Conservation (phyloP, 2,113 vertebrate species). For the Trachemys scripta region DNA sequence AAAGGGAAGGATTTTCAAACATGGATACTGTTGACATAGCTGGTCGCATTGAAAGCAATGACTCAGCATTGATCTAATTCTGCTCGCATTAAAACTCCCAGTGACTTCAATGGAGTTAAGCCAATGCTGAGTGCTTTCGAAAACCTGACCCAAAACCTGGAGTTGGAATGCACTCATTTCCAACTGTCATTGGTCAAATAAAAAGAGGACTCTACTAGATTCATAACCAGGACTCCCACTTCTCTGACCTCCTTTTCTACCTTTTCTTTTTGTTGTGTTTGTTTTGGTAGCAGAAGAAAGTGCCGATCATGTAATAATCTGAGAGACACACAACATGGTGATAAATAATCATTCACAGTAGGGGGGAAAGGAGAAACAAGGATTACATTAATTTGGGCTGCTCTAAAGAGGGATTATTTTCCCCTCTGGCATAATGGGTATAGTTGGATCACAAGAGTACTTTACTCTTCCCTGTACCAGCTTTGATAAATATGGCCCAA, state of each 20-base stretch:
- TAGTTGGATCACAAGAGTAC: not conserved
- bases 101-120: not conserved
- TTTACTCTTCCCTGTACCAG: accelerated
- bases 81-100: not conserved
- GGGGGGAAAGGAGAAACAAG: not conserved
- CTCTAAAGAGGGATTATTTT: not conserved
- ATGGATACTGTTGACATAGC: not conserved
- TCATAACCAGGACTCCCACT: not conserved
- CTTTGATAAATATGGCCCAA: not conserved
- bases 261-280: not conserved
- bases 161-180: not conserved
- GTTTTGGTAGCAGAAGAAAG: not conserved
- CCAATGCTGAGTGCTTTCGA: not conserved
- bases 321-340: not conserved
- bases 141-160: accelerated
- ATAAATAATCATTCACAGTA: not conserved
- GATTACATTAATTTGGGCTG: not conserved
- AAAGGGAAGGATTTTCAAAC: not conserved
- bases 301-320: not conserved
- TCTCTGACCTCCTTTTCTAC: not conserved
- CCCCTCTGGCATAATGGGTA: not conserved
- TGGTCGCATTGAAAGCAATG: not conserved
- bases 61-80: not conserved
- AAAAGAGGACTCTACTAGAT: not conserved
- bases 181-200: not conserved